Evolutionary conservation across 2,113 vertebrate genomes (phyloP).

Genomic region (Pedetes capensis): DNA sequence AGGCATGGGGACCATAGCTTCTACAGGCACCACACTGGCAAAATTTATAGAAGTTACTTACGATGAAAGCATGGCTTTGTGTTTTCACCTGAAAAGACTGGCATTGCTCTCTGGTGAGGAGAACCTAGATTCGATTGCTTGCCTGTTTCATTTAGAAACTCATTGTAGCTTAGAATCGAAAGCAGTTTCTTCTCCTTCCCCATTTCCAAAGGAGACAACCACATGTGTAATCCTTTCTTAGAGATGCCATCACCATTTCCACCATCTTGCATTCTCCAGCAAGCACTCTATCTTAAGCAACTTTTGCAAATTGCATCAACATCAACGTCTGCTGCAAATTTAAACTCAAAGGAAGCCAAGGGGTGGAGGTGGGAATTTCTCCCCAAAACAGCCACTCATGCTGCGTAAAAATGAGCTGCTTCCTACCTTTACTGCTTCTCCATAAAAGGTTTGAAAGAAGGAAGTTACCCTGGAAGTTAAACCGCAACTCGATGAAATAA

Average conservation of each 20-base stretch:
- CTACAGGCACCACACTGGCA: background rate
- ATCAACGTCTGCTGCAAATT: conserved; percentile 14
- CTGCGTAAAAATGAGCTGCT: background rate
- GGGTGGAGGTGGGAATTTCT: conserved; percentile 30
- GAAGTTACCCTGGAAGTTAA: too few relatives aligned
- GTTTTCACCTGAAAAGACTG: background rate
- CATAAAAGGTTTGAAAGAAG: conserved; percentile 36
- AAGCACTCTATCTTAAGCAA: background rate
- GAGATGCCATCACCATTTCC: conserved; percentile 1
- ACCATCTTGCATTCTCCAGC: background rate
- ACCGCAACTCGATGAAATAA: too few relatives aligned
- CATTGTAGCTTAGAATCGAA: background rate
- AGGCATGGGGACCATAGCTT: background rate
- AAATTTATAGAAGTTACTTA: background rate
- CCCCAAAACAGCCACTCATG: background rate
- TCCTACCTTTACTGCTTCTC: conserved; percentile 45
- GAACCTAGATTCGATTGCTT: background rate
- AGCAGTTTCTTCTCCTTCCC: background rate
- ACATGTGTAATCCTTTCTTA: background rate
- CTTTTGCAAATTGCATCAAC: background rate
- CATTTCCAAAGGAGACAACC: background rate
- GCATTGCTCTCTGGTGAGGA: background rate
- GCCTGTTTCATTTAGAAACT: background rate
- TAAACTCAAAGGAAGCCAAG: conserved; percentile 29
- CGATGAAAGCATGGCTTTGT: background rate